Conservation (phyloP, 1,140 invertebrate species). For the Lineus longissimus region DNA sequence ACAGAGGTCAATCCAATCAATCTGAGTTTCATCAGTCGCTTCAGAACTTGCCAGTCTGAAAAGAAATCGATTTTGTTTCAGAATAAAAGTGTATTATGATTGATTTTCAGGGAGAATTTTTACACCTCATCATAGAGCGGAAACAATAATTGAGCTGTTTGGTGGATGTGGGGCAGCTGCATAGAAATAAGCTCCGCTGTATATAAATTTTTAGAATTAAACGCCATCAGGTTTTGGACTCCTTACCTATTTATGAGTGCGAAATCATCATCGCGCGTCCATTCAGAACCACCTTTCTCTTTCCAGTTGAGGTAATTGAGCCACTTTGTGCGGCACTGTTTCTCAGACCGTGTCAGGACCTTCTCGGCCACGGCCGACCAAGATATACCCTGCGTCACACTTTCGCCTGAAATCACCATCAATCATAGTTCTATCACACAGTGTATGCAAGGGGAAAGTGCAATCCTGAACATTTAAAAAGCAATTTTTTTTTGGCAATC, state of each 20-base stretch:
- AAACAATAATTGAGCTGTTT: no score
- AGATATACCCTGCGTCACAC: slow-evolving; percentile 52
- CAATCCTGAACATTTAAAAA: no score
- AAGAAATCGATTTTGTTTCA: slow-evolving; percentile 16
- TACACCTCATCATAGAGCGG: no score
- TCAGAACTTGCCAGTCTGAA: slow-evolving; percentile 48
- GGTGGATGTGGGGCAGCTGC: no score
- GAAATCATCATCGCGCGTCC: slow-evolving; percentile 57
- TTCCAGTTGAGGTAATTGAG: slow-evolving; percentile 60
- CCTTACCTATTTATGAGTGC: slow-evolving; percentile 54
- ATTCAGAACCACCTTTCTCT: slow-evolving; percentile 55
- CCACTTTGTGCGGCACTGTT: slow-evolving; percentile 60
- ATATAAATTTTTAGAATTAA: no score
- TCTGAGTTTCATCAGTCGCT: slow-evolving; percentile 53
- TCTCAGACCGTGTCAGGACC: slow-evolving; percentile 57
- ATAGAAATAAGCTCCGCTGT: no score
- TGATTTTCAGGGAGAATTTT: no score
- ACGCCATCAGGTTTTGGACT: no score
- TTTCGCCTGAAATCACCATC: slow-evolving; percentile 35
- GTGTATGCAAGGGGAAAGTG: no score
- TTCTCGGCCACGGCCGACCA: slow-evolving; percentile 55
- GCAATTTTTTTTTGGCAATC: no score
- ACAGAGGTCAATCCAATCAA: slow-evolving; percentile 55
- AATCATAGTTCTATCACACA: background rate
- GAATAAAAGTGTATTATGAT: no score